Base-by-base conservation (phyloP, 2,888 invertebrate genomes). In the Drosophila lacicola region DNA sequence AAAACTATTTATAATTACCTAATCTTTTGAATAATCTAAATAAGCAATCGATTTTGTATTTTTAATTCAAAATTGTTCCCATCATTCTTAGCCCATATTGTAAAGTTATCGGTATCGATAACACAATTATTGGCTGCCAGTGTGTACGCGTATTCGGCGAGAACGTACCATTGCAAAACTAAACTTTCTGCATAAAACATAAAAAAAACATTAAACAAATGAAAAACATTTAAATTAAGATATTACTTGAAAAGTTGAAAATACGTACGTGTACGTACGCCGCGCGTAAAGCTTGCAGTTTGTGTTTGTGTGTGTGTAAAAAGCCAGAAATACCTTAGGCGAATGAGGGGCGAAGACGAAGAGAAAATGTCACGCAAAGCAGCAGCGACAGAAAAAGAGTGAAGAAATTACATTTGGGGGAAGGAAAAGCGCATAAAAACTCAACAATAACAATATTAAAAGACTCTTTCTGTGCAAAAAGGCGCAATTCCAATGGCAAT, bases 291-390 rank as follows among this genome's bases (percentile, higher is more conserved):
- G 63, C 17, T 37, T 36, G 34, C 49, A 45, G 42, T 37, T 56
- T 17, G 47, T 65, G 53, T 55, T 77, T 70, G 70, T 80, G 76
- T 69, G 74, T 68, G 70, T 79, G 75, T 66, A 63, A 74, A 65
- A 76, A 66, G 62, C 51, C 61, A 73, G 66, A 78, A 81, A 78
- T 69, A 62, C 66, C 64, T 42, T 63, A 58, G 53, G 46, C 61
- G 46, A 65, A 84, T 68, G 78, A 84, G 84, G 73, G 89, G 74
- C 80, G 83, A 74, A 87, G 87, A 64, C 71, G 69, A 77, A 82
- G 82, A 89, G 87, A 86, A 87, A 90, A 90, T 87, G 89, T 87
- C 87, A 87, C 87, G 87, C 90, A 87, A 79, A 88, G 90, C 74
- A 86, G 87, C 80, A 87, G 79, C 78, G 67, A 64, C 64, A 83